Conservation (phyloP, 2,888 invertebrate genomes). For the Cephus runcator region DNA sequence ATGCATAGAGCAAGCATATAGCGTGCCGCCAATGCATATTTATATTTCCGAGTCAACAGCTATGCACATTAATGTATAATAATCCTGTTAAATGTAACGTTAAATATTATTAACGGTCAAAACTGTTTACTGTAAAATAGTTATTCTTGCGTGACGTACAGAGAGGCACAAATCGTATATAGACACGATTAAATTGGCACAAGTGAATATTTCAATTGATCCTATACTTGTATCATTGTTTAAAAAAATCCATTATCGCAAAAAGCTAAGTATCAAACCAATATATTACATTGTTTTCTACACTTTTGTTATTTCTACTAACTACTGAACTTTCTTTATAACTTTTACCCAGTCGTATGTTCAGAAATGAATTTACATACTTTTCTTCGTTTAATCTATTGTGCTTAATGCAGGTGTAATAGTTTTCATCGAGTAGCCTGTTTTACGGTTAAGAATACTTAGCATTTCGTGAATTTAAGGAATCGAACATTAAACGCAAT, state of each 20-base stretch:
- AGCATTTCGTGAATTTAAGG: not conserved
- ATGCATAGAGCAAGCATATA: not conserved
- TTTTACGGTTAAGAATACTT: not conserved
- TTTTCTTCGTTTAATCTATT: not conserved
- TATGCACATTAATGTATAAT: constrained; percentile 41
- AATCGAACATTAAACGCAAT: not conserved
- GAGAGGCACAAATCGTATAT: not conserved
- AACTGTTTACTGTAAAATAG: not conserved
- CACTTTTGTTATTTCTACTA: not conserved
- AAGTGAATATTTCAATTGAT: not conserved
- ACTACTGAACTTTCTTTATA: not conserved
- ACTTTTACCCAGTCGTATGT: not conserved
- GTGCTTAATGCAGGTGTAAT: not conserved
- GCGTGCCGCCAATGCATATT: constrained; percentile 34
- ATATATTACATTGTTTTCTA: not conserved
- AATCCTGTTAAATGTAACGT: constrained; percentile 52
- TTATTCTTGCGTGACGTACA: not conserved
- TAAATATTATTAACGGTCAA: constrained; percentile 40
- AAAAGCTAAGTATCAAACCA: not conserved
- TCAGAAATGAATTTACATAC: not conserved
- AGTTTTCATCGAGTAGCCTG: not conserved
- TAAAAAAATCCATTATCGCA: not conserved
- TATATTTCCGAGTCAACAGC: constrained; percentile 32
- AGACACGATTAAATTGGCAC: not conserved
- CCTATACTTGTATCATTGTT: not conserved